Conservation (phyloP, 2,888 invertebrate genomes). For the Heliothis peltigera region DNA sequence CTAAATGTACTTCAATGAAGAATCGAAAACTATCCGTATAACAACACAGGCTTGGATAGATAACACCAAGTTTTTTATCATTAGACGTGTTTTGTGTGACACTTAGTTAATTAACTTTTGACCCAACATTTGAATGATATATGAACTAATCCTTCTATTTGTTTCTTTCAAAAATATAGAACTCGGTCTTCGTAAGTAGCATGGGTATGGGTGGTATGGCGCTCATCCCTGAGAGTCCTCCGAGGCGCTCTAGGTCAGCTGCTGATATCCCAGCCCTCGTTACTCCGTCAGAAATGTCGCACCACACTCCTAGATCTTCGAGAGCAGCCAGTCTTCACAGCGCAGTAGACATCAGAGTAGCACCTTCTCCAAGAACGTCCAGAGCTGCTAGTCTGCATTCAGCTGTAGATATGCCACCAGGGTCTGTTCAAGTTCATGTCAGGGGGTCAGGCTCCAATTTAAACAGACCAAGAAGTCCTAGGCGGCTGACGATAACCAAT, state of each 20-base stretch:
- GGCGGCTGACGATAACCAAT: constrained; percentile 83
- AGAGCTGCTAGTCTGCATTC: constrained; percentile 85
- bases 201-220: constrained; percentile 91
- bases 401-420: constrained; percentile 79
- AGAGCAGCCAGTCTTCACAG: constrained; percentile 86
- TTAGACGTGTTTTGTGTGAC: constrained; percentile 14
- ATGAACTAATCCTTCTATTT: constrained; percentile 27
- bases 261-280: constrained; percentile 94
- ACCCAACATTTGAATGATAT: not conserved
- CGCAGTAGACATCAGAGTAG: constrained; percentile 82
- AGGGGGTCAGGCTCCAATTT: constrained; percentile 80
- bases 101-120: constrained; percentile 18
- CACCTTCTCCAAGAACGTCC: constrained; percentile 81
- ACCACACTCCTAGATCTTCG: constrained; percentile 79
- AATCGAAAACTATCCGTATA: not conserved
- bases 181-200: constrained; percentile 96
- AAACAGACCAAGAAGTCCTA: constrained; percentile 82
- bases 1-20: not conserved
- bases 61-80: constrained; percentile 21
- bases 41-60: constrained; percentile 20
- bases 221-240: constrained; percentile 92
- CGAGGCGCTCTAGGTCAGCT: constrained; percentile 95
- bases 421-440: constrained; percentile 83
- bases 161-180: constrained; percentile 85
- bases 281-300: constrained; percentile 87